Evolutionary conservation across 2,113 vertebrate species (phyloP), one percentile per base, ranked within the genome.

Genomic region (Chelonoidis abingdonii): DNA sequence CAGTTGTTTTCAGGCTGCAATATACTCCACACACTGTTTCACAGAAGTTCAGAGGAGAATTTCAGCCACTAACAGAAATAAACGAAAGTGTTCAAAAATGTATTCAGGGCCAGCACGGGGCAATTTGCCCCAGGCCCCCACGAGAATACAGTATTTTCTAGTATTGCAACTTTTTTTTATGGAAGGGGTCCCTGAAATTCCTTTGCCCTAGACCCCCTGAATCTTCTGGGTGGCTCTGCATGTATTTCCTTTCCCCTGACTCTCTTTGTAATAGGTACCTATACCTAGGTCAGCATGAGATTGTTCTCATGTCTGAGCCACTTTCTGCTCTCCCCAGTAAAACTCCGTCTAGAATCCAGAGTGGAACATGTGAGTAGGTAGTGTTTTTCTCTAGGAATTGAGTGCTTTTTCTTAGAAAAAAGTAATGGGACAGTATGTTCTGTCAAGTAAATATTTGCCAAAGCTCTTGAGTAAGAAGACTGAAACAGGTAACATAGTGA

Each of bases 361-460:
- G 8, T 4, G 10, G 41, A 29, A 35, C 44, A 24, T 47, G 24
- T 44, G 24, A 31, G 13, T 21, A 59, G 54, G 19, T 84, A n/a
- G 17, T 69, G 65, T 84, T 22, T 84, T 22, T 86, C 53, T 52
- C 69, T 76, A 76, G 65, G 31, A 29, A 75, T n/a, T 22, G 47
- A 49, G 24, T 24, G 41, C 52, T 27, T 53, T 83, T 86, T 75
- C 54, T 72, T 17, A 44, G 52, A 52, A 53, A 8, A 47, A 41
- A 3, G 0, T 19, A 86, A 17, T 93, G 49, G 87, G 91, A 93
- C 78, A 89, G 97, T 93, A 96, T 72, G 54, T 93, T 81, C 93
- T 35, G 81, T 94, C 83, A 86, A 80, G 93, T 57, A 96, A 80
- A 80, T 22, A 80, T 80, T 80, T 80, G 47, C 78, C 78, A 47